phyloP scores from a whole-genome alignment of 2,888 invertebrate genomes.

The Cyclophora punctaria region DNA sequence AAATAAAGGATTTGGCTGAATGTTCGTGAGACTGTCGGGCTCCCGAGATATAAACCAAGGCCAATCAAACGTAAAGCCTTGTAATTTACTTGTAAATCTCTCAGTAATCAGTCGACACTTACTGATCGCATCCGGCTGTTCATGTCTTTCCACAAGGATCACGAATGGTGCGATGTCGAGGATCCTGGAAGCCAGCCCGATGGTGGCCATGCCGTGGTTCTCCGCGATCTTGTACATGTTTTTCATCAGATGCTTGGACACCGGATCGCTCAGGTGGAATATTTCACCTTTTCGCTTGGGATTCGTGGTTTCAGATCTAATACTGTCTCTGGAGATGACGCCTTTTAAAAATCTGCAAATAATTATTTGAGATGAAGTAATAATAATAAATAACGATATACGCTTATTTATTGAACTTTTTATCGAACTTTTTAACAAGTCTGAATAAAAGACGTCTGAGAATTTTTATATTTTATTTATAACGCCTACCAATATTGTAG shows the following conservation, averaged over 20 bases:
- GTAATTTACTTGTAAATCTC: no score
- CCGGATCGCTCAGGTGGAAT: conserved; percentile 69
- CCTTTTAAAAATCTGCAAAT: conserved; percentile 35
- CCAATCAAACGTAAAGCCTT: no score
- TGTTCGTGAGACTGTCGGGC: no score
- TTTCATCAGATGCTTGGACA: conserved; percentile 78
- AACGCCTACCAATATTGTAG: no score
- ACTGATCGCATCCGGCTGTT: conserved; percentile 17
- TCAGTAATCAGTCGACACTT: neutral
- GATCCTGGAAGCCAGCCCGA: conserved; percentile 83
- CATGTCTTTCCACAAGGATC: conserved; percentile 64
- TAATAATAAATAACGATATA: no score
- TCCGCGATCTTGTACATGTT: conserved; percentile 80
- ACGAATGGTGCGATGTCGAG: conserved; percentile 86
- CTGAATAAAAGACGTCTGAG: no score
- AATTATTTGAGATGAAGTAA: no score
- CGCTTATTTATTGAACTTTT: no score
- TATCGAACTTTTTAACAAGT: no score
- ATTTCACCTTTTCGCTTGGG: conserved; percentile 65
- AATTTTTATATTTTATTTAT: no score
- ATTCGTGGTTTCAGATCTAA: conserved; percentile 76
- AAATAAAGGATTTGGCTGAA: no score
- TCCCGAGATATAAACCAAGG: no score
- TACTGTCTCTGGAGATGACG: conserved; percentile 57
- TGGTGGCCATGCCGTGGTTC: conserved; percentile 53